A percentile compares a stretch with the other conserved stretches of the same genome.
Conservation (phyloP, 2,113 vertebrate species). For the Apeltes quadracus region DNA sequence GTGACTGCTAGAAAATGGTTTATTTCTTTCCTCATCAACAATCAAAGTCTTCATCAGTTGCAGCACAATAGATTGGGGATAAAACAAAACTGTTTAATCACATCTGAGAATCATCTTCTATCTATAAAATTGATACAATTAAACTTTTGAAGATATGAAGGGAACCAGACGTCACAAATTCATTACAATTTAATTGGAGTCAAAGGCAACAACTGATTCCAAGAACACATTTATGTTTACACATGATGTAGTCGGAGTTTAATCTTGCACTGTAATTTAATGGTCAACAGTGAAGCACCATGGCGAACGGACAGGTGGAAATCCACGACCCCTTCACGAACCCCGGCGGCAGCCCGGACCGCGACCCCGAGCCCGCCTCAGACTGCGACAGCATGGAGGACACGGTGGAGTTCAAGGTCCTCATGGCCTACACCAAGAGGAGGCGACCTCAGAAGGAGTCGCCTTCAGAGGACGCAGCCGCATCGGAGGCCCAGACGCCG, state of each 20-base stretch:
- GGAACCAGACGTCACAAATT: not conserved
- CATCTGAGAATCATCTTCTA: too few relatives aligned
- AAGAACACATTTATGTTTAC: not conserved
- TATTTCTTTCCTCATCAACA: too few relatives aligned
- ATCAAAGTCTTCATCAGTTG: not conserved
- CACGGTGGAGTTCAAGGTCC: slow-evolving; percentile 63
- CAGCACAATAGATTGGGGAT: not conserved
- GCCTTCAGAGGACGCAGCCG: accelerated
- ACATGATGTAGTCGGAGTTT: not conserved
- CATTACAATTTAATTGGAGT: too few relatives aligned
- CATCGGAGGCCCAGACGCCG: not conserved
- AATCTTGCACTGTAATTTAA: not conserved
- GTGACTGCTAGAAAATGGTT: too few relatives aligned
- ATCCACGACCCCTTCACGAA: slow-evolving; percentile 22
- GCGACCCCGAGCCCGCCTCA: not conserved
- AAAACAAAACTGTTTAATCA: not conserved
- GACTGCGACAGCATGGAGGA: slow-evolving; percentile 17
- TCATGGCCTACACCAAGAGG: slow-evolving; percentile 66
- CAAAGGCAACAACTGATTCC: not conserved
- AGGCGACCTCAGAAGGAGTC: not conserved
- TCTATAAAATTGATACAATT: too few relatives aligned
- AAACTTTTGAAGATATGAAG: too few relatives aligned
- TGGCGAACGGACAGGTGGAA: slow-evolving; percentile 40
- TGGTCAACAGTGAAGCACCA: slow-evolving; percentile 29
- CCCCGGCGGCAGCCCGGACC: too few relatives aligned